Base-by-base conservation (phyloP, 1,140 invertebrate genomes). In the Lepidurus packardi region DNA sequence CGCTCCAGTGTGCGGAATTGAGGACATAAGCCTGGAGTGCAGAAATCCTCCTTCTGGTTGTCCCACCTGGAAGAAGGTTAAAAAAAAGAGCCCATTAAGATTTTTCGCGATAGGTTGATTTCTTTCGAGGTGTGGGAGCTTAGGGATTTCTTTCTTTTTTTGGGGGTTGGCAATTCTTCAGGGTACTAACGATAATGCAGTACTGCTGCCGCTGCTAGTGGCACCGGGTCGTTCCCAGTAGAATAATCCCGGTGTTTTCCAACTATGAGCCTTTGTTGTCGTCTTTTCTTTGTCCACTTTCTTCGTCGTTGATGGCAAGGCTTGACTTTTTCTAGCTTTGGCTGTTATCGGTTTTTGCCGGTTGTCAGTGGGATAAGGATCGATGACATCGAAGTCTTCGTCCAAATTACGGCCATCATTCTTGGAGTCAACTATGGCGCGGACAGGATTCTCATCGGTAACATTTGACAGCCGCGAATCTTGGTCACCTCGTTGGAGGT, bases 1-100 rank as follows among this genome's bases (percentile, higher is more conserved):
- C 76, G 75, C 53, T 79, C 79, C 78, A 78, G 43, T 13, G 75
- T 21, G 42, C 78, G 78, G 43, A 45, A 78, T 7, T 42, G 73
- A 10, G 78, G 78, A 74, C 78, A 78, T 9, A 74, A 45, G 10
- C 43, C 47, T 41, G 78, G 65, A 3, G 24, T 47, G 42, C 75
- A 77, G 43, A 43, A 47, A 25, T 42, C 75, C 16, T 21, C 34
- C 21, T 41, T 13, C 34, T 34, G 9, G 24, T 77, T 47, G 21
- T 45, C 43, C 75, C 24, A 44, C 75, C 75, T 77, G 42, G 43
- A 11, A 76, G 25, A 76, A 13, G 47, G 25, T 45, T 4, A 34
- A 2, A 34, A 34, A 21, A 16, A 65, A 65, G 45, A 65, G 21
- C 21, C 53, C 53, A 16, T 65, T 65, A 65, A 65, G 13, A 21